These are phyloP conservation scores for Pseudocheirus occidentalis DNA, from an alignment of 2,797 vertebrate genomes.

Conservation along the genomic window DNA sequence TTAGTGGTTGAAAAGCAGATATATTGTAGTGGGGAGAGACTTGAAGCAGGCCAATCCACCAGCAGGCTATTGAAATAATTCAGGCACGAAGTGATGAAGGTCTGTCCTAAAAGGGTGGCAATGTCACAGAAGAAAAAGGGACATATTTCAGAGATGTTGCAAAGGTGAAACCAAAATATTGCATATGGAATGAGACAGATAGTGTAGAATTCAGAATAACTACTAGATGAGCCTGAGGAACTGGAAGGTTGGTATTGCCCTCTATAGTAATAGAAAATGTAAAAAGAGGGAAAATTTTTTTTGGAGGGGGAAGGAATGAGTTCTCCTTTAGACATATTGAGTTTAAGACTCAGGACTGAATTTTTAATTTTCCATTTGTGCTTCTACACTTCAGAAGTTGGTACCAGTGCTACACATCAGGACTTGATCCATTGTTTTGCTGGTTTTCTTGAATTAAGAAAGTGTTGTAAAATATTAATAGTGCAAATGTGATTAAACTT, in stretches of 20 bases:
- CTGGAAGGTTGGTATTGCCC: not conserved
- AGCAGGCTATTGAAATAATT: not conserved
- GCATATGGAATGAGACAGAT: not conserved
- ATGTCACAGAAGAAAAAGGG: not conserved
- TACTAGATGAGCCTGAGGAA: not conserved
- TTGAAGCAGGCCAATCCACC: not conserved
- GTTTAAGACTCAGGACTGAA: not conserved
- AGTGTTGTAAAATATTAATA: not conserved
- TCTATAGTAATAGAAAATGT: no score
- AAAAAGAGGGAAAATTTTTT: no score
- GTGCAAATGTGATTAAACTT: not conserved
- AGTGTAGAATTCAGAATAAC: not conserved
- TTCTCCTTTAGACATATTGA: no score
- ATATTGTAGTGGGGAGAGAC: not conserved
- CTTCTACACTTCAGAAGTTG: not conserved
- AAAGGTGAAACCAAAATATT: not conserved
- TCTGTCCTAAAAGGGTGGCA: not conserved
- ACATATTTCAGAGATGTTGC: not conserved
- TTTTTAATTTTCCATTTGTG: not conserved
- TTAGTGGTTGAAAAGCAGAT: no score
- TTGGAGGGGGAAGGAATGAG: no score
- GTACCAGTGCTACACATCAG: not conserved
- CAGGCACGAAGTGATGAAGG: not conserved
- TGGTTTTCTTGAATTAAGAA: not conserved
- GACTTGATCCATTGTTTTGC: not conserved